Percentiles rank a stretch among this genome's conserved stretches.
Conservation (phyloP, 2,113 vertebrate species). For the Festucalex cinctus region DNA sequence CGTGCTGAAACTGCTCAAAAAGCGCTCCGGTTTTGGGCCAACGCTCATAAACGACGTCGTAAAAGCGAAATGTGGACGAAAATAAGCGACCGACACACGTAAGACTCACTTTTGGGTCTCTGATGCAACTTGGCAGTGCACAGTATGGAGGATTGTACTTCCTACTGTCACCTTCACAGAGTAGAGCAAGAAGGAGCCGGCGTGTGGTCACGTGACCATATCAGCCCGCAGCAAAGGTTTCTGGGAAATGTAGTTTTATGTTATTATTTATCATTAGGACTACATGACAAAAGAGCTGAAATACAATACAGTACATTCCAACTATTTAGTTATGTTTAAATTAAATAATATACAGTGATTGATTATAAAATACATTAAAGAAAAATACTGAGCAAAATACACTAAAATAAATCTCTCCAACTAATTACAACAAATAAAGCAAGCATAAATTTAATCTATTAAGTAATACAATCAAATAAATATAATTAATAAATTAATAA, state of each 20-base stretch:
- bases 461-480: background rate
- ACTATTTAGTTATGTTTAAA: background rate
- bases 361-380: background rate
- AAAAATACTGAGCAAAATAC: no score
- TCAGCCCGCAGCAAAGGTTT: background rate
- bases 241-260: conserved; percentile 52
- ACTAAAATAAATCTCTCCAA: no score
- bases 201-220: conserved; percentile 12
- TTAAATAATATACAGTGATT: background rate
- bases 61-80: background rate
- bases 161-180: conserved; percentile 51
- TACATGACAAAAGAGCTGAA: background rate
- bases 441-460: background rate
- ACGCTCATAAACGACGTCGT: background rate
- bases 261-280: no score
- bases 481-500: background rate
- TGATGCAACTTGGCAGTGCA: conserved; percentile 24
- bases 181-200: background rate
- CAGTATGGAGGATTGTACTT: background rate
- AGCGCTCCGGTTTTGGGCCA: background rate
- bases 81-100: accelerated
- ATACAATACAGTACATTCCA: background rate
- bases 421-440: background rate
- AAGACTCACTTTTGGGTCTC: background rate
- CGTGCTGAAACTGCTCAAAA: background rate